phyloP scores from a whole-genome alignment of 2,888 invertebrate species.

The Artemia sinica region DNA sequence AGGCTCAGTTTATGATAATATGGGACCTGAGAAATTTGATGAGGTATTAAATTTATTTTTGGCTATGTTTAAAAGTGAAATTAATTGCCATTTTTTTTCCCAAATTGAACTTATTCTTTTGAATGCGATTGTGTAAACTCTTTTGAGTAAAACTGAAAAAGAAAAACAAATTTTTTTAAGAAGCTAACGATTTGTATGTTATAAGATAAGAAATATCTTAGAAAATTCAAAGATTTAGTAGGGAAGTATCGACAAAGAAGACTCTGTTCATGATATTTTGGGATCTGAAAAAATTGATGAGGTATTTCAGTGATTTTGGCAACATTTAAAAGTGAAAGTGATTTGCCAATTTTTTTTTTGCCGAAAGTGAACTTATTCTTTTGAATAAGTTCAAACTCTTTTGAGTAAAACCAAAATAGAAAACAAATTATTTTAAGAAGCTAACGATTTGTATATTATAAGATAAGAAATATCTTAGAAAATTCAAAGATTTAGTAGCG shows the following conservation, averaged over 20 bases:
- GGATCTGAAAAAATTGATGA: slow-evolving; percentile 26
- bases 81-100: background rate
- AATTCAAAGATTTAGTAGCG: background rate
- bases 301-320: slow-evolving; percentile 27
- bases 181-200: too few species aligned
- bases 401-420: too few species aligned
- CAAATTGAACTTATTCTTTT: too few species aligned
- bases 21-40: slow-evolving; percentile 21
- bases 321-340: too few species aligned
- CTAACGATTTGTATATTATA: background rate
- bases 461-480: slow-evolving; percentile 15
- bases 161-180: too few species aligned
- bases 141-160: too few species aligned
- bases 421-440: too few species aligned
- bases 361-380: too few species aligned
- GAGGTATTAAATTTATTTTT: slow-evolving; percentile 29
- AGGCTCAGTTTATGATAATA: slow-evolving; percentile 18
- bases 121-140: too few species aligned
- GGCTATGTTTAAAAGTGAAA: background rate
- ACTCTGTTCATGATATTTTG: slow-evolving; percentile 18
- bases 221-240: background rate
- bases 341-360: too few species aligned
- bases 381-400: too few species aligned
- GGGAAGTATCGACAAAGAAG: slow-evolving; percentile 16
- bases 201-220: slow-evolving; percentile 18